Base-by-base conservation (phyloP, 2,888 invertebrate genomes). In the Nomada ruficornis region DNA sequence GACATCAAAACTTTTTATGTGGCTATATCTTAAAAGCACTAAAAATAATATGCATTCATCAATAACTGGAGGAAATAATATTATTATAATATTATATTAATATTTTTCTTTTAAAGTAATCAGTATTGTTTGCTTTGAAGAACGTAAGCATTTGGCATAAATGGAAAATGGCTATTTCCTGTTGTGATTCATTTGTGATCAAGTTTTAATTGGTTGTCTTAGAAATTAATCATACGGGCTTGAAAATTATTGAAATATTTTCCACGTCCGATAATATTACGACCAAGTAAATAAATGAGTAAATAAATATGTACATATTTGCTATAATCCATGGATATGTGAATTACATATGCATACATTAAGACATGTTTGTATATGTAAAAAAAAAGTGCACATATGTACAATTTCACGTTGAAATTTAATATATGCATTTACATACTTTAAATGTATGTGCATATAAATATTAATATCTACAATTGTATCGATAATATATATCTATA, bases 301-400 rank as follows among this genome's bases (percentile, higher is more conserved):
- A 36, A 52, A 52, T 70, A 83, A 65, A 72, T 63, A 73, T 85
- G 77, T 82, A 87, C 76, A 82, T 87, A 87, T 82, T 74, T 80
- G 60, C 57, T 47, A 36, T 36, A 72, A 75, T 78, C 67, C 26
- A 78, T 72, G 70, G 54, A 59, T 83, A 60, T 68, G n/a, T 71
- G 52, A 64, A 73, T 64, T 81, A 68, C 68, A 68, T 77, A 80
- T 72, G 47, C 77, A 83, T 85, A 73, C 54, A 72, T 65, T 59
- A 70, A n/a, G 60, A 57, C 52, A 77, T 69, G 64, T 68, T 78
- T 68, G 54, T 72, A 63, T 80, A 80, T 78, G 67, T 65, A 69
- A 75, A 67, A 63, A 63, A 50, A 76, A 15, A 55, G 68, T 82
- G 71, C 75, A 81, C 59, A 62, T 71, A 64, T 74, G 78, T 76